Base-by-base conservation (phyloP, 2,888 invertebrate species). In the Anaspis maculata region DNA sequence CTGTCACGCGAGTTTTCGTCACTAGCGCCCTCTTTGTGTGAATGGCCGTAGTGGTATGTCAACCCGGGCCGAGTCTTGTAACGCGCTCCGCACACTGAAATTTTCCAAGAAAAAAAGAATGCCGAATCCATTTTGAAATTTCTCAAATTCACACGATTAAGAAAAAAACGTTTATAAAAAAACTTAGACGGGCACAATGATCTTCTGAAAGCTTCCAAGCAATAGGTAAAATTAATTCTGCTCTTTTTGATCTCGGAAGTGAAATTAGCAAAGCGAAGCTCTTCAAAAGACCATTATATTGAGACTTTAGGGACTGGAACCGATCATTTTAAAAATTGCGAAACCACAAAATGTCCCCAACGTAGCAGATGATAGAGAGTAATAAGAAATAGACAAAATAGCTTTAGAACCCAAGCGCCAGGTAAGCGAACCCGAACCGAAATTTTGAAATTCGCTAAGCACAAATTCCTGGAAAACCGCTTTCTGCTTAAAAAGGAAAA, bases 31-130 rank as follows among this genome's bases (percentile, higher is more conserved):
- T 76, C 74, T 67, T 76, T 75, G 76, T 90, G 89, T 60, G 87
- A 86, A 73, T 91, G 91, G 61, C 84, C 83, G 76, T 86, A 88
- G 78, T 95, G 94, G 76, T 94, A 94, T 56, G 88, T 90, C 62
- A 95, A 78, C 51, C 94, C 94, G 50, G 94, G 91, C 52, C 92
- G 79, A 48, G 92, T 92, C 77, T 95, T 94, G 82, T 95, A 94
- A 62, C 91, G 83, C 59, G 90, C 90, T 66, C 89, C 87, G 77
- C 94, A 95, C 65, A 88, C 89, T 89, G 79, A 67, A 76, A 65
- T 52, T 57, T 54, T 42, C 37, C 32, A 37, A 37, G 11, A 24
- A 42, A 40, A 19, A 41, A 42, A 38, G 40, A 47, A 46, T 33
- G 25, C 37, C 37, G 33, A 37, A 33, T 37, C 27, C 30, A 30